A percentile compares a stretch with the other conserved stretches of the same genome.
These are phyloP conservation scores for Petrolisthes manimaculis DNA, from an alignment of 2,888 invertebrate genomes.

Conservation along the genomic window DNA sequence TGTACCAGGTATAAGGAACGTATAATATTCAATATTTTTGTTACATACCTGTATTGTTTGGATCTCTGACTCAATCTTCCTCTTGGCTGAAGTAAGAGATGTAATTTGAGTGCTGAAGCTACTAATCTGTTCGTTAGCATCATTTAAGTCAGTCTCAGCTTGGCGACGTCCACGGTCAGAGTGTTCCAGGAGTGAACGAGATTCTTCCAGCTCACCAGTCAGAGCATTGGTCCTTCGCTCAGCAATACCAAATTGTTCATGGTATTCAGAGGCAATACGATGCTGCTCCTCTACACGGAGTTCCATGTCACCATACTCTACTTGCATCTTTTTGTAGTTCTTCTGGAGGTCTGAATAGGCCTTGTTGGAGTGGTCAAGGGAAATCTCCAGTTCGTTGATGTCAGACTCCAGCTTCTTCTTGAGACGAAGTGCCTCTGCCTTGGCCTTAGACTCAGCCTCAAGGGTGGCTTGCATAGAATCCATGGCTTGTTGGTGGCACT, in stretches of 20 bases:
- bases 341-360: constrained; percentile 47
- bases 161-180: constrained; percentile 18
- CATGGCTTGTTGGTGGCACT: constrained; percentile 75
- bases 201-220: constrained; percentile 43
- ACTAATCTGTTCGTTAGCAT: constrained; percentile 16
- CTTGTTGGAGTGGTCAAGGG: constrained; percentile 48
- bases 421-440: constrained; percentile 48
- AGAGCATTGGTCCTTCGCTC: constrained; percentile 43
- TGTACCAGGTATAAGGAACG: too few species aligned
- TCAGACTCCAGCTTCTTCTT: constrained; percentile 54
- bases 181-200: constrained; percentile 43
- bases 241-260: constrained; percentile 34
- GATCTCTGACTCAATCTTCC: constrained; percentile 87
- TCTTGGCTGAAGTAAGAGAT: constrained; percentile 19
- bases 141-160: constrained; percentile 36
- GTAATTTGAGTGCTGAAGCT: constrained; percentile 9
- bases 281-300: constrained; percentile 48
- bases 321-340: constrained; percentile 39
- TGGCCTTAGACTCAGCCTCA: constrained; percentile 47
- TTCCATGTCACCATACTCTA: constrained; percentile 34
- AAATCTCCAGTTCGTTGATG: constrained; percentile 49
- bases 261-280: constrained; percentile 40
- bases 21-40: too few species aligned
- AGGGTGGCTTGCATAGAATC: constrained; percentile 75
- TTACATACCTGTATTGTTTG: constrained; percentile 90